Conservation (phyloP, 2,797 vertebrate genomes). For the Manis javanica region DNA sequence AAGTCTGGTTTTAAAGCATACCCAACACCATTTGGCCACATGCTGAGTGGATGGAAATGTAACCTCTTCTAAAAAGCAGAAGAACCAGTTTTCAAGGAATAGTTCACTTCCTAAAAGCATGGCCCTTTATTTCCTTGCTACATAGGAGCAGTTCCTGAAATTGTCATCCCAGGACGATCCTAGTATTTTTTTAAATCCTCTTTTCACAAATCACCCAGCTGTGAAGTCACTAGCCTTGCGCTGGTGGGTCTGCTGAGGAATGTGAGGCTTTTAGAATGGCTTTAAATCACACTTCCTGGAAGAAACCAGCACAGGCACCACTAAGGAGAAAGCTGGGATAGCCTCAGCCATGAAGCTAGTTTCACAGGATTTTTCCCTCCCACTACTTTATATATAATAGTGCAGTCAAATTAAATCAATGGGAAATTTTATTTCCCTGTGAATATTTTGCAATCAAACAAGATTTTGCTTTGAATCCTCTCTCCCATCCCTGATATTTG, state of each 20-base stretch:
- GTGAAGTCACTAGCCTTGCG: not conserved
- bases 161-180: not conserved
- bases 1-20: conserved; percentile 65
- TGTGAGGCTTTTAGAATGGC: not conserved
- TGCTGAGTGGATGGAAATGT: conserved; percentile 41
- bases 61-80: conserved; percentile 4
- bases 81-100: conserved; percentile 47
- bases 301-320: not conserved
- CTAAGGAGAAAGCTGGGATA: conserved; percentile 50
- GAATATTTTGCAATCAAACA: conserved; percentile 59
- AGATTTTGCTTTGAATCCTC: conserved; percentile 42
- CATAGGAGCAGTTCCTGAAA: conserved; percentile 14
- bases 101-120: conserved; percentile 41
- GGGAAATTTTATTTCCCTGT: conserved; percentile 65
- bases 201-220: conserved; percentile 40
- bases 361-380: conserved; percentile 50
- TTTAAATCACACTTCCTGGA: conserved; percentile 46
- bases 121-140: not conserved
- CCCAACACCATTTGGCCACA: conserved; percentile 10
- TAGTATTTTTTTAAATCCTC: not conserved
- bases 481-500: conserved; percentile 75
- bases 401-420: conserved; percentile 60
- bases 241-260: conserved; percentile 4
- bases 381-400: conserved; percentile 66
- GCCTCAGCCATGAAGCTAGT: conserved; percentile 29